These are phyloP conservation scores for Margaritifera margaritifera DNA, from an alignment of 2,888 invertebrate species.

Conservation along the genomic window DNA sequence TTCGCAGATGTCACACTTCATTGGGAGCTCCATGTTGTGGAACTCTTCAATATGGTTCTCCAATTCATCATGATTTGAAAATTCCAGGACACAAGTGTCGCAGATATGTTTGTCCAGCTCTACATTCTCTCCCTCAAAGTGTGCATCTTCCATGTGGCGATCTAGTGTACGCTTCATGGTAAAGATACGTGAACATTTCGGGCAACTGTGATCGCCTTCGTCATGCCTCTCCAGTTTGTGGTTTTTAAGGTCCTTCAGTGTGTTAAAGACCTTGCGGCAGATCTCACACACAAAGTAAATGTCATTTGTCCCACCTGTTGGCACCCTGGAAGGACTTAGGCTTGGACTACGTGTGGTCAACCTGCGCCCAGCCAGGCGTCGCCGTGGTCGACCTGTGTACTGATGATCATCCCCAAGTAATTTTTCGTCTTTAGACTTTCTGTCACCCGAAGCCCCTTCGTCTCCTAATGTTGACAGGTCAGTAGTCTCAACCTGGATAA, in stretches of 20 bases:
- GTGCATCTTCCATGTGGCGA: slow-evolving; percentile 32
- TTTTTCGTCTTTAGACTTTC: too few relatives aligned
- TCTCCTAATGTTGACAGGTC: too few relatives aligned
- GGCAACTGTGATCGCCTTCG: slow-evolving; percentile 30
- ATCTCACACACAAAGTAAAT: slow-evolving; percentile 30
- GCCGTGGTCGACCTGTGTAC: too few relatives aligned
- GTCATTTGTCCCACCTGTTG: too few relatives aligned
- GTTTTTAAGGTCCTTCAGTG: slow-evolving; percentile 25
- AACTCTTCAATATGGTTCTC: slow-evolving; percentile 22
- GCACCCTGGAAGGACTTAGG: too few relatives aligned
- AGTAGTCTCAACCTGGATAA: too few relatives aligned
- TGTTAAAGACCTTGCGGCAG: slow-evolving; percentile 32
- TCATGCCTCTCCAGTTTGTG: slow-evolving; percentile 30
- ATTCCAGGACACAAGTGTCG: slow-evolving; percentile 32
- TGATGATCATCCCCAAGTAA: too few relatives aligned
- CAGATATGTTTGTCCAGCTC: slow-evolving; percentile 23
- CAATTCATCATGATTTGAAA: slow-evolving; percentile 16
- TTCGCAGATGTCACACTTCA: slow-evolving; percentile 43
- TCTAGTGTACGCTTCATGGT: slow-evolving; percentile 26
- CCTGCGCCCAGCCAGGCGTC: too few relatives aligned
- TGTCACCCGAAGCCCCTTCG: too few relatives aligned
- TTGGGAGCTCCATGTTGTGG: slow-evolving; percentile 30
- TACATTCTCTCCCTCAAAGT: slow-evolving; percentile 12
- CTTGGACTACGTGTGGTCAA: too few relatives aligned
- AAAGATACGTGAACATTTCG: slow-evolving; percentile 33